These are phyloP conservation scores for Lordiphosa collinella DNA, from an alignment of 1,140 invertebrate genomes.

Conservation along the genomic window DNA sequence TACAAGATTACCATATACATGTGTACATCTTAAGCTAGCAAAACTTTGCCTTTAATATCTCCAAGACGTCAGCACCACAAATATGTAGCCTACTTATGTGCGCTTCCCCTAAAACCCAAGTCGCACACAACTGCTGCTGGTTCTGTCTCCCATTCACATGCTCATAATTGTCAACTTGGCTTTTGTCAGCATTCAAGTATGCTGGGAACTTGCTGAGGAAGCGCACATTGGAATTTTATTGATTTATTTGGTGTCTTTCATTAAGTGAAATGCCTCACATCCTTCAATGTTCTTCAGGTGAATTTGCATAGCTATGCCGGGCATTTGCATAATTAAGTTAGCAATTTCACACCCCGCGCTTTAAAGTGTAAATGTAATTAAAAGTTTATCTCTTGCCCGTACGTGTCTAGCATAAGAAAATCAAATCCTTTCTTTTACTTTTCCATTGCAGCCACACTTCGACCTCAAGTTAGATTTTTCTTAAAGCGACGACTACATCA, in stretches of 20 bases:
- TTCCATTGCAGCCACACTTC: conserved; percentile 10
- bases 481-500: conserved; percentile 8
- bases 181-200: conserved; percentile 33
- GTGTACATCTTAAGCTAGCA: not conserved
- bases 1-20: not conserved
- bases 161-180: conserved; percentile 2
- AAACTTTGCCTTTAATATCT: too few species aligned
- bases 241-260: conserved; percentile 32
- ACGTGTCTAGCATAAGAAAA: conserved; percentile 57
- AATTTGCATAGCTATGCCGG: conserved; percentile 41
- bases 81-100: conserved; percentile 61
- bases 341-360: conserved; percentile 40
- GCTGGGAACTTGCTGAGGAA: conserved; percentile 8
- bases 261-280: conserved; percentile 53
- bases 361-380: conserved; percentile 74
- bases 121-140: too few species aligned
- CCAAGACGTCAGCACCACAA: not conserved
- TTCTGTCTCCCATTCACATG: too few species aligned
- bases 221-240: conserved; percentile 67
- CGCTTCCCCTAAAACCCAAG: too few species aligned
- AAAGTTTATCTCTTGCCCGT: conserved; percentile 46
- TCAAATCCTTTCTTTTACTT: conserved; percentile 13
- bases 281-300: conserved; percentile 3
- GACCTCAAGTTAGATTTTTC: conserved; percentile 2
- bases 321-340: conserved; percentile 53